phyloP scores from a whole-genome alignment of 1,140 invertebrate species.

The Euura lappo region DNA sequence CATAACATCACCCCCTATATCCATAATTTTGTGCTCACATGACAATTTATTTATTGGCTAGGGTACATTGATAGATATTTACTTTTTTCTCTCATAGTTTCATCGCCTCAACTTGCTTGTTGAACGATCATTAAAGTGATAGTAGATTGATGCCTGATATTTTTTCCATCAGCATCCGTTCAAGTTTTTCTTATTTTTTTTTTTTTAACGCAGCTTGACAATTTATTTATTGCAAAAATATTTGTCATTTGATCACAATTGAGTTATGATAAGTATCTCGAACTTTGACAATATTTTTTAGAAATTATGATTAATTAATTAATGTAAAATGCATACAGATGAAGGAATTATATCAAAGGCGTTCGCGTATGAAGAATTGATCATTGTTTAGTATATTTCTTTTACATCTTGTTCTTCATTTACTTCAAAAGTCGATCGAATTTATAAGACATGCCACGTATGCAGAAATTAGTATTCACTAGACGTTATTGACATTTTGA shows the following conservation, averaged over 20 bases:
- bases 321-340: neutral
- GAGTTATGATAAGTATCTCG: neutral
- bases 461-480: too few species aligned
- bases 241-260: slow-evolving; percentile 1
- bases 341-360: neutral
- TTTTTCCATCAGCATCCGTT: too few species aligned
- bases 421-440: neutral
- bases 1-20: slow-evolving; percentile 37
- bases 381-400: neutral
- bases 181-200: neutral
- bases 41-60: slow-evolving; percentile 18
- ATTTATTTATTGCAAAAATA: neutral
- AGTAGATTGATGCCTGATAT: too few species aligned
- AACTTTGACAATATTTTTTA: neutral
- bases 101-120: neutral
- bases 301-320: neutral
- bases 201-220: neutral
- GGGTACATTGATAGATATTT: slow-evolving; percentile 9
- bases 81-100: slow-evolving; percentile 11
- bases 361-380: too few species aligned
- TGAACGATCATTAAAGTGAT: too few species aligned
- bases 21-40: neutral
- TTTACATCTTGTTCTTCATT: neutral
- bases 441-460: neutral
- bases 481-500: too few species aligned